Evolutionary conservation across 2,888 invertebrate species (phyloP).

Genomic region (Galeruca laticollis): DNA sequence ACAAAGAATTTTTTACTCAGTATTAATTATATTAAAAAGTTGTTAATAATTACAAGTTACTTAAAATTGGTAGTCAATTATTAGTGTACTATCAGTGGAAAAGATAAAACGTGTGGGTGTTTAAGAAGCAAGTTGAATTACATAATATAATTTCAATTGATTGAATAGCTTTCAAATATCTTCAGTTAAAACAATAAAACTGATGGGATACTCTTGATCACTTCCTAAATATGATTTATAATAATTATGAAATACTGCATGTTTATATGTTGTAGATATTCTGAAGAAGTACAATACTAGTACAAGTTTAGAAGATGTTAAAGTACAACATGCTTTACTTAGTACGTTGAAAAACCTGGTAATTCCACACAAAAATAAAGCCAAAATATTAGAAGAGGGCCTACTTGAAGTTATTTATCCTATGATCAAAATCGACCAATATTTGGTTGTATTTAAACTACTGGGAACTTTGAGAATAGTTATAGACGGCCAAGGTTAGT

Average conservation of each 20-base stretch:
- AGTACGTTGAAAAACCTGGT: conserved; percentile 84
- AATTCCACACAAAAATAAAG: conserved; percentile 82
- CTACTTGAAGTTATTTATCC: conserved; percentile 80
- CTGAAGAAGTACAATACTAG: conserved; percentile 71
- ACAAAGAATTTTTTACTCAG: too few relatives aligned
- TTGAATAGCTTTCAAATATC: too few relatives aligned
- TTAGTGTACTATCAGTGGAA: too few relatives aligned
- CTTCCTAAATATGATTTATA: not conserved
- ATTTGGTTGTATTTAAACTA: conserved; percentile 87
- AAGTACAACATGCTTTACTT: conserved; percentile 78
- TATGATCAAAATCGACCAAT: conserved; percentile 76
- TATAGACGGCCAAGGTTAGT: conserved; percentile 83
- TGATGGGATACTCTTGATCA: not conserved
- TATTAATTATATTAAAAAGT: too few relatives aligned
- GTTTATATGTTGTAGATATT: conserved; percentile 59
- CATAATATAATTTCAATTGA: too few relatives aligned
- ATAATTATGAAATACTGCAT: not conserved
- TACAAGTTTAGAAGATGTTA: conserved; percentile 70
- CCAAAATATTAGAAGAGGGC: conserved; percentile 77
- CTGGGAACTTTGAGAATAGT: conserved; percentile 88
- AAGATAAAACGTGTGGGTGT: too few relatives aligned
- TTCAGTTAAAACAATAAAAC: not conserved
- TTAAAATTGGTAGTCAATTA: too few relatives aligned
- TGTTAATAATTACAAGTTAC: too few relatives aligned
- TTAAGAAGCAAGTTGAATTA: too few relatives aligned